Evolutionary conservation across 2,113 vertebrate species (phyloP), one percentile per base, ranked within the genome.

Genomic region (Cochlearius cochlearius): DNA sequence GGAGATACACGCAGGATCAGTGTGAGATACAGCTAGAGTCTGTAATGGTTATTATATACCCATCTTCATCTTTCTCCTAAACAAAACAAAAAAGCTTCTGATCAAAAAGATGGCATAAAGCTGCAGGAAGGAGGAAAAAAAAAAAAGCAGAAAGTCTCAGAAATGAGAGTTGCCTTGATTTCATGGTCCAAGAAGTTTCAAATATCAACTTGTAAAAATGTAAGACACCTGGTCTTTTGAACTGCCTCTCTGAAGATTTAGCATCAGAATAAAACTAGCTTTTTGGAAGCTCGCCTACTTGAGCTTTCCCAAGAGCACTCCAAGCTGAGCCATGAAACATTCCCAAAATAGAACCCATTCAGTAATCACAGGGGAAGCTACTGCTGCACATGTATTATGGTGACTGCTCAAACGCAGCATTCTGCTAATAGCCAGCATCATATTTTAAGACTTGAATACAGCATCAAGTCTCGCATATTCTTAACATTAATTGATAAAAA

Each of bases 281-380:
- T 69, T 78, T 74, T 83, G 86, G 69, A 95, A 94, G 29, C 72
- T 86, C 2, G 75, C 38, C 83, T 84, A 13, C 76, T 83, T 91
- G 50, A 97, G 88, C 58, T 62, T 86, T 94, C 91, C 83, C 86
- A 92, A 88, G 85, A 94, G 82, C 72, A 39, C 88, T 93, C 71
- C 72, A 91, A 91, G 59, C 72, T 86, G 76, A 96, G 67, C 86
- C 72, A 86, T 71, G 94, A 83, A 94, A 58, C 53, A 66, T 20
- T 80, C 94, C 79, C 88, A 94, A 66, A 96, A 92, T 94, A 96
- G 93, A 86, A 97, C 59, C 59, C 76, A 80, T 82, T 88, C 88
- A 88, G 86, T 30, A 94, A 77, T 91, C 79, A 67, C 76, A 90
- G 58, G 34, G 72, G 43, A 74, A 86, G 83, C 91, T 59, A 14